Evolutionary conservation across 30 jellyfish, hydroid and myxozoan genomes (phyloP).

Genomic region (Aurelia sp.): DNA sequence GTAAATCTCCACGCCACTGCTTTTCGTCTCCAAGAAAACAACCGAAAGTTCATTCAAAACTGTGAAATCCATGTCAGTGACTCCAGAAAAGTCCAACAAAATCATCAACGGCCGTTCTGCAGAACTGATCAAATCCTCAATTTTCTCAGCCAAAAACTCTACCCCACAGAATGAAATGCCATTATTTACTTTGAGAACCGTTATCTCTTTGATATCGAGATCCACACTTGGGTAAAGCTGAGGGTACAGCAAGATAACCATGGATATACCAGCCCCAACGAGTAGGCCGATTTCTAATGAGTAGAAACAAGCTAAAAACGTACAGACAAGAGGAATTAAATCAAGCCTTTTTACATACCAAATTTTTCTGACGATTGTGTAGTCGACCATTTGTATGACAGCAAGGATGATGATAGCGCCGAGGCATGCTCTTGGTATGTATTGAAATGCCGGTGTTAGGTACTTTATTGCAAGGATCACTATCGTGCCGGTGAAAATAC

Average conservation of each 20-base stretch:
- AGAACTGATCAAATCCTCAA: conserved; percentile 51
- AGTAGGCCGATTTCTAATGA: conserved; percentile 75
- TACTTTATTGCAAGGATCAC: conserved; percentile 70
- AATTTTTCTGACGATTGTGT: conserved; percentile 40
- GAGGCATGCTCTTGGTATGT: conserved; percentile 86
- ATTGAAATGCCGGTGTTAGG: conserved; percentile 77
- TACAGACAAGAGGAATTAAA: conserved; percentile 47
- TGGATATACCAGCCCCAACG: conserved; percentile 58
- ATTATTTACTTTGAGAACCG: conserved; percentile 51
- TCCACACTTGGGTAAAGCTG: conserved; percentile 56
- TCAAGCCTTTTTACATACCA: conserved; percentile 67
- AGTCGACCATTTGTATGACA: conserved; percentile 77
- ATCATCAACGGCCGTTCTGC: conserved; percentile 63
- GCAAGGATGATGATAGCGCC: conserved; percentile 82
- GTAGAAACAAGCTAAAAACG: conserved; percentile 70
- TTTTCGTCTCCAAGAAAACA: conserved; percentile 40
- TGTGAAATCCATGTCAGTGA: conserved; percentile 74
- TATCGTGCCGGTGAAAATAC: conserved; percentile 70
- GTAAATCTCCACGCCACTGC: conserved; percentile 43
- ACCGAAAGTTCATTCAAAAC: conserved; percentile 60
- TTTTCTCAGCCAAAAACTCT: conserved; percentile 41
- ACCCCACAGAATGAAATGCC: conserved; percentile 76
- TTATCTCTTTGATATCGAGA: conserved; percentile 48
- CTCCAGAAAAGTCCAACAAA: conserved; percentile 71
- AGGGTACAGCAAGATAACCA: conserved; percentile 64